Base-by-base conservation (phyloP, 2,888 invertebrate species). In the Pterobdella sp. region DNA sequence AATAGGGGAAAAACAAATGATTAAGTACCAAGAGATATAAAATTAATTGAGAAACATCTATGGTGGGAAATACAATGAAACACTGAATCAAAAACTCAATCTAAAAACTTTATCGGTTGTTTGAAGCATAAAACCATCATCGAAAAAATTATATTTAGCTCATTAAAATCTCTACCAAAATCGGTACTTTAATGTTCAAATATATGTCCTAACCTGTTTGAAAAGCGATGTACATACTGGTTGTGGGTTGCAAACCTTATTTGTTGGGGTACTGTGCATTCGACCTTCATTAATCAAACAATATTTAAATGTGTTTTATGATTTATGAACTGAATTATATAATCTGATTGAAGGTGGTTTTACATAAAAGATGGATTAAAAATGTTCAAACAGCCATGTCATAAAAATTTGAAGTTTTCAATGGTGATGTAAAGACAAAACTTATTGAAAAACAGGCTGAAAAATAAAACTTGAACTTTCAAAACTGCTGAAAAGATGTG, bases 221-320 rank as follows among this genome's bases (percentile, higher is more conserved):
- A 87, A 88, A 94, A 89, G 76, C 92, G 90, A 79, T 93, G 90
- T 0, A 94, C 89, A 79, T 93, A 93, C 81, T 95, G 95, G 83
- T 93, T 92, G 76, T 90, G 90, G 0, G 91, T 91, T 0, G 90
- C 90, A 80, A 95, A 94, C 1, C 91, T 85, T 87, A 92, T 90
- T 75, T 91, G 91, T 76, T 94, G 93, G 18, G 89, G 88, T 0
- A 93, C 88, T 78, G 89, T 88, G 80, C 93, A 93, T 76, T 91
- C 90, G 0, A 91, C 90, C 86, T 88, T 78, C 35, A 26, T 18
- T 18, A 26, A 42, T 7, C 18, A 26, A 4, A 3, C 4, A 3
- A 22, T 56, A 26, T 14, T 26, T 4, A 56, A 4, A 56, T 56
- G 60, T 26, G 60, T 26, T 4, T 56, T 22, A 14, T 65, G 35